A percentile compares a stretch with the other conserved stretches of the same genome.
Conservation (phyloP, 2,113 vertebrate species). For the Proteles cristata region DNA sequence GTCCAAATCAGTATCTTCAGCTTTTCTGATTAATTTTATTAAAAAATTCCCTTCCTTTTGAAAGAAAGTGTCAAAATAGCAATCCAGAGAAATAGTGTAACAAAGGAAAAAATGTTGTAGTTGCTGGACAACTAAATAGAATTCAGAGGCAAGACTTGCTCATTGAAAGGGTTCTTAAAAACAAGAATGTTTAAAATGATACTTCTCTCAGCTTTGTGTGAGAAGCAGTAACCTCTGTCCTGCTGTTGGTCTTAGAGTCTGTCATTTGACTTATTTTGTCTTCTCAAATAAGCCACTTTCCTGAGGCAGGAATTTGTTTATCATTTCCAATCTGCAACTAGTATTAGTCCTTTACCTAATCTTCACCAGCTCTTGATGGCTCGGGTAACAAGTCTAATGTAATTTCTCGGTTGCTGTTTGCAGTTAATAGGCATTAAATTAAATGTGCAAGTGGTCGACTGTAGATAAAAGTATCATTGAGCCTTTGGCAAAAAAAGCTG, state of each 20-base stretch:
- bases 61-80: slow-evolving; percentile 10
- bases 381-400: slow-evolving; percentile 61
- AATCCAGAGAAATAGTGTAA: background rate
- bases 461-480: slow-evolving; percentile 78
- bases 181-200: background rate
- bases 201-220: background rate
- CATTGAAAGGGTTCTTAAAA: background rate
- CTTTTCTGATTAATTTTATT: slow-evolving; percentile 45
- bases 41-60: background rate
- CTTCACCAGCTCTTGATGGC: slow-evolving; percentile 64
- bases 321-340: background rate
- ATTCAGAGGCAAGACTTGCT: background rate
- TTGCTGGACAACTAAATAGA: background rate
- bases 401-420: slow-evolving; percentile 76
- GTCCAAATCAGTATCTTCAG: background rate
- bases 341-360: slow-evolving; percentile 62
- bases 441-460: slow-evolving; percentile 76
- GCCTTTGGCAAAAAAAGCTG: slow-evolving; percentile 74
- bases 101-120: background rate
- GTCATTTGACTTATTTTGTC: background rate
- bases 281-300: slow-evolving; percentile 11
- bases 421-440: slow-evolving; percentile 79
- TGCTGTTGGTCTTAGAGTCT: background rate
- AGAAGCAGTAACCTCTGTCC: background rate
- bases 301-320: slow-evolving; percentile 45